Evolutionary conservation across 2,113 vertebrate genomes (phyloP).

Genomic region (Benthochromis sp.): DNA sequence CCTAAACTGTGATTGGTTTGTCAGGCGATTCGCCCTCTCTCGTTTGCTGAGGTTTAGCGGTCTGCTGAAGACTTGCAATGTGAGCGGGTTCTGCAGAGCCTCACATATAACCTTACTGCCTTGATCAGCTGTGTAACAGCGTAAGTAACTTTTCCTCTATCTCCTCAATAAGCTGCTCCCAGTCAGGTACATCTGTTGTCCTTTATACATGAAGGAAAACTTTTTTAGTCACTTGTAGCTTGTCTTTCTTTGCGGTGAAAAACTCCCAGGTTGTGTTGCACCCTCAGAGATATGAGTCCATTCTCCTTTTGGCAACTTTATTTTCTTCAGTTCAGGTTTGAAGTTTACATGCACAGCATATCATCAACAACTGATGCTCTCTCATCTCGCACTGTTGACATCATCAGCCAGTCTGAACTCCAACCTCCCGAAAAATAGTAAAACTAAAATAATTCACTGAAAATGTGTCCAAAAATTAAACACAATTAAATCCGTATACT

Average conservation of each 20-base stretch:
- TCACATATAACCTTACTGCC: not conserved
- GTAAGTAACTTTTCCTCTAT: not conserved
- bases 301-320: not conserved
- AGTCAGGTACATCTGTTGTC: not conserved
- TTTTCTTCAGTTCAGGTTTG: not conserved
- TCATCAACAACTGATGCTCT: not conserved
- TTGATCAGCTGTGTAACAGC: not conserved
- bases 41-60: not conserved
- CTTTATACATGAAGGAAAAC: not conserved
- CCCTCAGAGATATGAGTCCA: not conserved
- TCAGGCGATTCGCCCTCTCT: not conserved
- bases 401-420: not conserved
- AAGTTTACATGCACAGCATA: not conserved
- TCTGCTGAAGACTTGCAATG: not conserved
- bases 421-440: not conserved
- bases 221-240: not conserved
- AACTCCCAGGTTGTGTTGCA: not conserved
- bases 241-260: fast-evolving
- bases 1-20: not conserved
- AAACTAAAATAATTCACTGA: not conserved
- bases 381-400: not conserved
- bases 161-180: fast-evolving
- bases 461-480: not conserved
- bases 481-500: fast-evolving
- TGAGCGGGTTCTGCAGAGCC: not conserved